Evolutionary conservation across 2,113 vertebrate genomes (phyloP), one percentile per base, ranked within the genome.

Genomic region (Octodon degus): DNA sequence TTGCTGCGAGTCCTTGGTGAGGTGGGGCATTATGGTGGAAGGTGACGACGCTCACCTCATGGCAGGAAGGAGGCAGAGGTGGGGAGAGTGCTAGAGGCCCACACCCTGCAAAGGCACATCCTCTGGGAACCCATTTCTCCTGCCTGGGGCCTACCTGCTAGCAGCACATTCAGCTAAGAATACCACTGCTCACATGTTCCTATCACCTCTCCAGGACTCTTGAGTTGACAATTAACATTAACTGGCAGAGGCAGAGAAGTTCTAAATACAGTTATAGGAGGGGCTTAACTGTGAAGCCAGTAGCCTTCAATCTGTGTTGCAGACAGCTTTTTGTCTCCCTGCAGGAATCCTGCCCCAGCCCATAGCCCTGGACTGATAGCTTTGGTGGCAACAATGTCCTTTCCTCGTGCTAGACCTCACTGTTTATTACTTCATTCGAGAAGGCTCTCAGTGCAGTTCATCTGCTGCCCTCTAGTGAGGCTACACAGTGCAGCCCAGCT

Each of bases 381-480:
- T 70, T 65, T 60, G 47, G 58, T 37, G 87, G 74, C 14, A 53
- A 53, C 2, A 1, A 22, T 1, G 25, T 76, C 79, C 67, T 19
- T 43, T 43, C 55, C 7, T 7, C 62, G 34, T 4, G 67, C 67
- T 50, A 79, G 40, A 53, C 58, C 30, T 14, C 4, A 20, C 2
- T 4, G 16, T 37, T 55, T 12, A 17, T 16, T 43, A n/a, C 34
- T 77, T 81, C 27, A 3, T 1, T 50, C 37, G 86, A 60, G 14
- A 47, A 58, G 86, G 63, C 5, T 58, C 81, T 63, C 53, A n/a
- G 9, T 65, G 43, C 55, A 63, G n/a, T 40, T 94, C 90, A 19
- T 10, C 70, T 89, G 86, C 87, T 93, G 95, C 93, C 91, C 89
- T 58, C 89, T 89, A 93, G 86, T 43, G 83, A 67, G 77, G 79